phyloP scores from a whole-genome alignment of 2,888 invertebrate genomes.

The Xylophagus ater region DNA sequence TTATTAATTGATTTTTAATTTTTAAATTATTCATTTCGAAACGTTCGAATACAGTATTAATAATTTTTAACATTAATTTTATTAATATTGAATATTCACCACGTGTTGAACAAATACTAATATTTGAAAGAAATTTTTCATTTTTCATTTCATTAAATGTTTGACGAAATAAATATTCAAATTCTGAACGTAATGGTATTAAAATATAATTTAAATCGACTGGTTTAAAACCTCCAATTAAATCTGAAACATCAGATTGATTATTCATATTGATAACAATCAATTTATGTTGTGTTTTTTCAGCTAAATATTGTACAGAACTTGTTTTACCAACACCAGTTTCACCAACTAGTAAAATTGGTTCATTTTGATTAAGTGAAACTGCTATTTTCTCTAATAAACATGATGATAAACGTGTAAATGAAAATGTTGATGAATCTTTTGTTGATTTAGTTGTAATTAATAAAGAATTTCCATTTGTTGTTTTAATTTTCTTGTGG shows the following conservation, averaged over 20 bases:
- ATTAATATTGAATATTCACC: slow-evolving; percentile 63
- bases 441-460: slow-evolving; percentile 32
- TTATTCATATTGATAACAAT: slow-evolving; percentile 98
- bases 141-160: slow-evolving; percentile 72
- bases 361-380: slow-evolving; percentile 72
- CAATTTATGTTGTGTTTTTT: slow-evolving; percentile 70
- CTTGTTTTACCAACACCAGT: slow-evolving; percentile 98
- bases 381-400: slow-evolving; percentile 81
- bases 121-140: slow-evolving; percentile 65
- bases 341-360: slow-evolving; percentile 91
- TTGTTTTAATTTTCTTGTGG: slow-evolving; percentile 27
- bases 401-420: slow-evolving; percentile 68
- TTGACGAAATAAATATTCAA: slow-evolving; percentile 67
- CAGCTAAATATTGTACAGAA: slow-evolving; percentile 81
- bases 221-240: slow-evolving; percentile 95
- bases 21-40: slow-evolving; percentile 17
- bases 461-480: slow-evolving; percentile 18
- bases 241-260: slow-evolving; percentile 93
- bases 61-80: slow-evolving; percentile 62
- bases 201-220: slow-evolving; percentile 80
- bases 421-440: slow-evolving; percentile 58
- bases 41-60: slow-evolving; percentile 27
- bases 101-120: slow-evolving; percentile 63
- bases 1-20: slow-evolving; percentile 32
- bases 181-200: slow-evolving; percentile 68